These are phyloP conservation scores for Corythaixoides concolor DNA, from an alignment of 2,113 vertebrate species.

Conservation along the genomic window DNA sequence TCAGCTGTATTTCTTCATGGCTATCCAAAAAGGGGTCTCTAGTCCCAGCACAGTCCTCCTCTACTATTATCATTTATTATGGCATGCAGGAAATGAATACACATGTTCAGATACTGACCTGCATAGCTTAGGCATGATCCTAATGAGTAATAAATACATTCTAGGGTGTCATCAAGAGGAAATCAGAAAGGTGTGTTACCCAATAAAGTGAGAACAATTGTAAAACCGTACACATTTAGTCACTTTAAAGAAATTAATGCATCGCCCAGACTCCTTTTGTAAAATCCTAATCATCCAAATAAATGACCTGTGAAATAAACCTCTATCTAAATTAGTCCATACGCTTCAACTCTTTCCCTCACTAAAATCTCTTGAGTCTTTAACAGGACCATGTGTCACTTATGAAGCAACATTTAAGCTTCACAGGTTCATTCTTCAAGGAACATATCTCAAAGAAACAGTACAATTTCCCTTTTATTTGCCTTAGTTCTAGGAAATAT, in stretches of 20 bases:
- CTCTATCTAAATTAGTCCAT: constrained; percentile 34
- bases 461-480: not conserved
- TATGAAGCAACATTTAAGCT: not conserved
- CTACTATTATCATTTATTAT: not conserved
- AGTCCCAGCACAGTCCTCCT: not conserved
- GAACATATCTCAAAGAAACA: not conserved
- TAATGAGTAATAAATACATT: not conserved
- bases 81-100: not conserved
- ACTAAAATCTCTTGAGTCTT: not conserved
- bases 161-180: not conserved
- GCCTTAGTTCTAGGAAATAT: not conserved
- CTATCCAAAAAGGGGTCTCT: not conserved
- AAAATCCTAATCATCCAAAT: constrained; percentile 43
- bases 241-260: constrained; percentile 21
- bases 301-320: constrained; percentile 60
- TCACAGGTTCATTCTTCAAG: not conserved
- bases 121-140: not conserved
- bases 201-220: not conserved
- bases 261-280: not conserved
- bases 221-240: not conserved
- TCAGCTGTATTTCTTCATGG: not conserved
- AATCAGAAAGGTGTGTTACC: not conserved
- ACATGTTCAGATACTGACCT: not conserved
- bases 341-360: not conserved
- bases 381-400: not conserved